Base-by-base conservation (phyloP, 2,113 vertebrate genomes). In the Puntigrus tetrazona region DNA sequence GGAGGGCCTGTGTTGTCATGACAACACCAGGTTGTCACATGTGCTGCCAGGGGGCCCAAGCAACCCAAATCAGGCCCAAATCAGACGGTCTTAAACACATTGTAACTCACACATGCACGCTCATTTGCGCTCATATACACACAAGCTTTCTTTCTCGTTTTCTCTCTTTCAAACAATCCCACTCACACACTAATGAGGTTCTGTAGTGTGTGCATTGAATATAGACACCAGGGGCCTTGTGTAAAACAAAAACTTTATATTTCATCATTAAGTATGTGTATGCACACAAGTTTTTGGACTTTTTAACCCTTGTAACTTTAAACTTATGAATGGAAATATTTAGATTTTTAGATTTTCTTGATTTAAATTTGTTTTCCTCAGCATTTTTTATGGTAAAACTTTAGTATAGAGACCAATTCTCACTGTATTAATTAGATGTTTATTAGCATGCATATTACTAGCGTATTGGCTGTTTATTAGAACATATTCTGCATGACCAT, bases 11-110 rank as follows among this genome's bases (percentile, higher is more conserved):
- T 79, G 78, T 84, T 52, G 65, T 86, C 55, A 80, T 86, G 79
- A 69, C 75, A 50, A 79, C 50, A 74, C 69, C 47, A 77, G 70
- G 83, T 70, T 83, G 80, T 70, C 85, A 80, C 57, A 83, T 87
- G 78, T 78, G 47, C 25, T 67, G 57, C 78, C 75, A 74, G 9
- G 10, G n/a, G 72, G 36, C 34, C 50, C 57, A 29, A 65, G 67
- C 57, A 81, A 74, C 72, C 14, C 7, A 57, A 57, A 50, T 50
- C 31, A 34, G 47, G 13, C 74, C 74, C 65, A 83, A 76, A 85
- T 79, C 73, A 65, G n/a, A 55, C 27, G 50, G 45, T 31, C 25
- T 41, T 76, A 43, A 70, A 41, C 75, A 31, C 82, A 25, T 45
- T 72, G 29, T 41, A 47, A 59, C 63, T 52, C 69, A 85, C 67